These are phyloP conservation scores for Uromys caudimaculatus DNA, from an alignment of 2,797 vertebrate genomes.

Conservation along the genomic window DNA sequence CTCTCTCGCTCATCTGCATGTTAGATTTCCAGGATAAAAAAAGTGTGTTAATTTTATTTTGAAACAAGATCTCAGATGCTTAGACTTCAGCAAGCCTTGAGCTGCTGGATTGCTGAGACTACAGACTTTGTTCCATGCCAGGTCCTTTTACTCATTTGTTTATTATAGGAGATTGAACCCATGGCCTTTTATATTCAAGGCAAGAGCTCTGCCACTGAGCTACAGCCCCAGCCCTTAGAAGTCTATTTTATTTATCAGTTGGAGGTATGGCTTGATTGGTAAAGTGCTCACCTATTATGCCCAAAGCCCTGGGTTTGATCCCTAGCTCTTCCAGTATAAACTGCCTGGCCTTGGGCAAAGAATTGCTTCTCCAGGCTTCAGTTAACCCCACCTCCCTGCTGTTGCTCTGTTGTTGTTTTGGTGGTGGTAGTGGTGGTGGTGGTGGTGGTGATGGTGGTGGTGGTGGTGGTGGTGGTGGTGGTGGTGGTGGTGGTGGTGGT, in stretches of 20 bases:
- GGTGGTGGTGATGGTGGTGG: neutral
- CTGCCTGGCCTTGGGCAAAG: neutral
- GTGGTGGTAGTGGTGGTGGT: neutral
- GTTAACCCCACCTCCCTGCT: neutral
- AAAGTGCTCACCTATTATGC: neutral
- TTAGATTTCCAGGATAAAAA: neutral
- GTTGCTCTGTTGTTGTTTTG: neutral
- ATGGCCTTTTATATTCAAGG: neutral
- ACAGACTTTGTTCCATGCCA: too few relatives aligned
- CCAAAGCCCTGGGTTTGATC: neutral
- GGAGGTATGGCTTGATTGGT: neutral
- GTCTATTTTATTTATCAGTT: neutral
- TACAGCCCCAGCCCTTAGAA: neutral
- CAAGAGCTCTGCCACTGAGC: neutral
- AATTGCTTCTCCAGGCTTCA: neutral
- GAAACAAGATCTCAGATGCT: neutral
- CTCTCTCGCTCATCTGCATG: neutral
- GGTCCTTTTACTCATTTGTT: neutral
- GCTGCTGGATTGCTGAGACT: neutral
- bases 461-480: neutral
- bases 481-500: neutral
- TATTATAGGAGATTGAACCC: neutral
- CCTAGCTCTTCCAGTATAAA: neutral
- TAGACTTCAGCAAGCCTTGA: neutral
- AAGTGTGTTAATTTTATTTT: neutral